phyloP scores from a whole-genome alignment of 2,113 vertebrate genomes.

The Piaya cayana region DNA sequence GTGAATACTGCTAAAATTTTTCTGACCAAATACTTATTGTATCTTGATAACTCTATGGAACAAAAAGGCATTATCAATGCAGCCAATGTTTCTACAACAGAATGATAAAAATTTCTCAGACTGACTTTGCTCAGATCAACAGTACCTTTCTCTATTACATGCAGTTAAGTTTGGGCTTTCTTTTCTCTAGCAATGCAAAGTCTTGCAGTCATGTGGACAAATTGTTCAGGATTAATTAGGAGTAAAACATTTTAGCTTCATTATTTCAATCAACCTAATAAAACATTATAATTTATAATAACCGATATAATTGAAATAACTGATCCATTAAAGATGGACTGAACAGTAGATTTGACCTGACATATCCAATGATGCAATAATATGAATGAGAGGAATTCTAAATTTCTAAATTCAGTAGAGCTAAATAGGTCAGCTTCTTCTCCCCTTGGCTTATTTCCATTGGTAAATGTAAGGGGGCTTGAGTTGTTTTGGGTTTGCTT shows the following conservation, averaged over 20 bases:
- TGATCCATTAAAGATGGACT: not conserved
- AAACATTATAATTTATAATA: not conserved
- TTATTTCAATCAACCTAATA: not conserved
- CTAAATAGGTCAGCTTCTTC: not conserved
- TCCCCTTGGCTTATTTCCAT: not conserved
- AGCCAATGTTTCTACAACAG: not conserved
- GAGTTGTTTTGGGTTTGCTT: not conserved
- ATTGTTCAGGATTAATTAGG: not conserved
- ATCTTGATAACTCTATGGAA: not conserved
- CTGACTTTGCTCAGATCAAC: not conserved
- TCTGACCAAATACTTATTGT: not conserved
- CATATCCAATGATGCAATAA: not conserved
- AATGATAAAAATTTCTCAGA: not conserved
- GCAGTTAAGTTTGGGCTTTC: not conserved
- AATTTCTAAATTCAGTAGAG: not conserved
- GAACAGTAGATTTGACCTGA: not conserved
- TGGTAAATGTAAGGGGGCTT: not conserved
- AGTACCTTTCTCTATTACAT: not conserved
- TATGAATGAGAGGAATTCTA: not conserved
- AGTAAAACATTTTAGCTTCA: not conserved
- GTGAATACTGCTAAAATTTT: not conserved
- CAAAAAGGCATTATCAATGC: not conserved
- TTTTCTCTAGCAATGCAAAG: not conserved
- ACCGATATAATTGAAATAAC: not conserved
- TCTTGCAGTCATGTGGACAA: not conserved